Base-by-base conservation (phyloP, 2,888 invertebrate genomes). In the Cheilosia soror region DNA sequence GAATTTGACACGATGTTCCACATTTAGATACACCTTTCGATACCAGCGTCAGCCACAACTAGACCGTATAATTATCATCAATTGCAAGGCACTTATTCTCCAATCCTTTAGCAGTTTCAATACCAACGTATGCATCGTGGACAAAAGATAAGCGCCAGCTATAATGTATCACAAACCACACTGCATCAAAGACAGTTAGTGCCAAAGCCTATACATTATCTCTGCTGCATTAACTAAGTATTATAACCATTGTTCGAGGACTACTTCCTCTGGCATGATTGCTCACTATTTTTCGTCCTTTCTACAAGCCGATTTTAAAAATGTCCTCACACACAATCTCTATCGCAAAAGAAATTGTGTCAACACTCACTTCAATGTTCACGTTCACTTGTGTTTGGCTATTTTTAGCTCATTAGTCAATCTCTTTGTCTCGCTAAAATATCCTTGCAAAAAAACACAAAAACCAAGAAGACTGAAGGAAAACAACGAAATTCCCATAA, bases 401-500 rank as follows among this genome's bases (percentile, higher is more conserved):
- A 77, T 69, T 69, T 69, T 69, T 69, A 68, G 77, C 53, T 47
- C 27, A 55, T 77, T 77, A 77, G 37, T 20, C 69, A 71, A 78
- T 71, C 20, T 37, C n/a, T 40, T 78, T 63, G 63, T 55, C 37
- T 47, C 11, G 57, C 47, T 5, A 55, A 65, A 55, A 71, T 29
- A 27, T 62, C 53, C 68, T 55, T 62, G 7, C 20, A 11, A n/a
- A 37, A n/a, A 40, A 20, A 47, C 2, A 55, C 37, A 0, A 7
- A 15, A 5, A 20, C 11, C 55, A 33, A 27, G n/a, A 20, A 57
- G 51, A 44, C 44, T 13, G 44, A 42, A 51, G 15, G 15, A 53
- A 31, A 69, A 78, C 37, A 37, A 51, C 51, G 37, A 68, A 62
- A 68, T 58, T 69, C 75, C 40, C 78, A 78, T 80, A 68, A 75